Base-by-base conservation (phyloP, 2,888 invertebrate genomes). In the Hoplodrina blanda region DNA sequence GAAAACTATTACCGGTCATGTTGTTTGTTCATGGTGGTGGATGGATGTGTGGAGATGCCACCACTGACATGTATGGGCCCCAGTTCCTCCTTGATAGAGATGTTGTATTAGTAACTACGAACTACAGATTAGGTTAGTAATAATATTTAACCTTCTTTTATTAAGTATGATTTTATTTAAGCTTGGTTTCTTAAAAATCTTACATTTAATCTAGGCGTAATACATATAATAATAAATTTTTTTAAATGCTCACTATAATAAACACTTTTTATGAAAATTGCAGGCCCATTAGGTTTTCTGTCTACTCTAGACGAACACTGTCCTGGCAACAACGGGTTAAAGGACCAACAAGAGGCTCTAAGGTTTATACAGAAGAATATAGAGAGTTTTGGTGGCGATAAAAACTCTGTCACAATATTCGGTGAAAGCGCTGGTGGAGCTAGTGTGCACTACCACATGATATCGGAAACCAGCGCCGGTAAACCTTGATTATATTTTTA, bases 1-100 rank as follows among this genome's bases (percentile, higher is more conserved):
- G 86, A n/a, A 73, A 81, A 7, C 80, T 90, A 2, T 87, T 96
- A 10, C 97, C 98, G 0, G 98, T 98, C 0, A 97, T 98, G 98
- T 95, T 98, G 19, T 98, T 97, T 93, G 95, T 97, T 74, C 97
- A 97, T 72, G 97, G 97, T 0, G 98, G 98, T 5, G 98, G 98
- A 4, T 98, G 97, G 97, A 96, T 98, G 88, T 97, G 97, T 71
- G 98, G 98, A 1, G 96, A 97, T 0, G 97, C 97, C 0, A 97
- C 97, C 62, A 97, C 97, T 1, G 88, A 93, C 3, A 97, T 97
- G 93, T 98, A 98, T 84, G 97, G 97, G 0, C 98, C 98, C 0
- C 97, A 97, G 75, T 97, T 96, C 82, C 91, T 98, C 3, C 91
- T 98, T 59, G 98, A 98, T 81, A 96, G 96, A 76, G 97, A 98